Percentiles rank a stretch among this genome's conserved stretches.
phyloP scores from a whole-genome alignment of 1,140 invertebrate genomes.

The Onthophagus taurus region DNA sequence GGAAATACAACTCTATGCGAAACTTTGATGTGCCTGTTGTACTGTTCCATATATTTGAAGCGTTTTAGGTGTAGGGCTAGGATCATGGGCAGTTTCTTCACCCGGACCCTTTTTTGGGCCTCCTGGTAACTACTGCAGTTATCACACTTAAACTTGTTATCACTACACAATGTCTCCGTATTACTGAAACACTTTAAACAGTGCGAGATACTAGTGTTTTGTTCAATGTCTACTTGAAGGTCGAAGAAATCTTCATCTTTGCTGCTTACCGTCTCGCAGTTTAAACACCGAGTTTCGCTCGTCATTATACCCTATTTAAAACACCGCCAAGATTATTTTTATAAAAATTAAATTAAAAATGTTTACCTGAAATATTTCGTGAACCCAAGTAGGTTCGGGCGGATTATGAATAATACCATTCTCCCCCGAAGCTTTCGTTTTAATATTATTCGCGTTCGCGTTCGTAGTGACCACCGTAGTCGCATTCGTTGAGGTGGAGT shows the following conservation, averaged over 20 bases:
- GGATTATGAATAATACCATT: slow-evolving; percentile 42
- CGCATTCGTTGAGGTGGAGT: no score
- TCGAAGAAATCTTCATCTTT: slow-evolving; percentile 99
- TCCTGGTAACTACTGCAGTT: slow-evolving; percentile 99
- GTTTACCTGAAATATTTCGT: slow-evolving; percentile 90
- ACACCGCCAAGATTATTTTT: no score
- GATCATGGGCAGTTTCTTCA: slow-evolving; percentile 97
- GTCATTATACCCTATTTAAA: slow-evolving; percentile 91
- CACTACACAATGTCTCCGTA: slow-evolving; percentile 97
- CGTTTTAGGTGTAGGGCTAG: slow-evolving; percentile 95
- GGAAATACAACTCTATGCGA: slow-evolving; percentile 99
- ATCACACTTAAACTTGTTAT: slow-evolving; percentile 99
- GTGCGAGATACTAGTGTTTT: slow-evolving; percentile 98
- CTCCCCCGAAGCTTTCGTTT: slow-evolving; percentile 43
- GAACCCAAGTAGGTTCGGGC: slow-evolving; percentile 95
- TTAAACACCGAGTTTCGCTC: slow-evolving; percentile 97
- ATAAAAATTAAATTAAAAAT: not conserved
- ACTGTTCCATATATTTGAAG: slow-evolving; percentile 99
- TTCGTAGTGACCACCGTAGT: no score
- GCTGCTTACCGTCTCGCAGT: slow-evolving; percentile 98
- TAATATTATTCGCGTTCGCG: slow-evolving; percentile 36
- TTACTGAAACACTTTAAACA: slow-evolving; percentile 96
- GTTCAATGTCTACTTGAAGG: slow-evolving; percentile 97
- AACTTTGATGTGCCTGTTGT: slow-evolving; percentile 97
- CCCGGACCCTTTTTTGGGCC: slow-evolving; percentile 93